Base-by-base conservation (phyloP, 64 coral and sea anemone genomes). In the Orbicella faveolata region DNA sequence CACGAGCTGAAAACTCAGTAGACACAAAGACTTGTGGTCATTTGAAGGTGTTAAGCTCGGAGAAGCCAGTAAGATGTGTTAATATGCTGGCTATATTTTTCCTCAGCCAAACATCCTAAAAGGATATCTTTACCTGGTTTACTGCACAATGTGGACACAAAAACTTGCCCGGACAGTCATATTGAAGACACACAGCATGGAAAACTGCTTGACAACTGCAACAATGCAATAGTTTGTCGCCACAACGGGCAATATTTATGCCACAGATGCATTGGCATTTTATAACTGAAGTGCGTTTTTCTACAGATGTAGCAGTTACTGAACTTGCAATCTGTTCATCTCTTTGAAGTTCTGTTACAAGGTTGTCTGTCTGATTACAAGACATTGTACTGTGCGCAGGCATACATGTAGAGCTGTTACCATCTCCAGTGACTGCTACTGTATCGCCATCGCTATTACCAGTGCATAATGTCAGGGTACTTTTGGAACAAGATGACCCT, bases 211-310 rank as follows among this genome's bases (percentile, higher is more conserved):
- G 36, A 64, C 94, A 96, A 1, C 53, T 59, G 23, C 11, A 44
- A 81, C 94, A 96, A 57, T 93, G 19, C 41, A 96, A 33, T 9
- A 93, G 68, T 79, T 75, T 65, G 23, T 88, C 83, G 36, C 63
- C 25, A 72, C 1, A 41, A 76, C 81, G 66, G 1, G 87, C 73
- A 6, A 35, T 9, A 87, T 37, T 93, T n/a, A 74, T 63, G 17
- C 95, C 95, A 88, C 95, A 96, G 62, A 93, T 88, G 52, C 95
- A 96, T 36, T 76, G 89, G 87, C 78, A 94, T 70, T 87, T 94
- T 26, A 61, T 59, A 9, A 19, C 51, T 0, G 13, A 19, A 51
- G 37, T 70, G 9, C 23, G 6, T 69, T 84, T 36, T 10, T 69
- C 37, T 26, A 52, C 61, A 68, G 80, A 11, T 35, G 61, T 69